Percentiles rank a stretch among this genome's conserved stretches.
phyloP scores from a whole-genome alignment of 1,140 invertebrate species.

The Drosophila pachea region DNA sequence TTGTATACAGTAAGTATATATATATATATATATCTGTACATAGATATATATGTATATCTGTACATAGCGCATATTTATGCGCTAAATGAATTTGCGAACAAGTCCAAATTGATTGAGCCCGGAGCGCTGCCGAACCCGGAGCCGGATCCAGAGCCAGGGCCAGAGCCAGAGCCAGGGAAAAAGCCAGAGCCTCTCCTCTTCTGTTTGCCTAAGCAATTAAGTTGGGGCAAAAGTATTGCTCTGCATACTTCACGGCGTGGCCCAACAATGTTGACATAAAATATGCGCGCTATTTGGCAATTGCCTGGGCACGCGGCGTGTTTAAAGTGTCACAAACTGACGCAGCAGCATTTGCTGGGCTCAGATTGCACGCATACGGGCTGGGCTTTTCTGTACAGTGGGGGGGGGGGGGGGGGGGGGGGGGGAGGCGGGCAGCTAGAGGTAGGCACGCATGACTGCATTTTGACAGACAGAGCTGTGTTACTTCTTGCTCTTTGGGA shows the following conservation, averaged over 20 bases:
- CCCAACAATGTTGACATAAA: slow-evolving; percentile 29
- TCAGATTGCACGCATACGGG: too few relatives aligned
- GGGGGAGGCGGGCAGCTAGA: too few relatives aligned
- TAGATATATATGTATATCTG: slow-evolving; percentile 4
- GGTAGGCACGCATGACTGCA: slow-evolving; percentile 35
- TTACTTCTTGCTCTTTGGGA: neutral
- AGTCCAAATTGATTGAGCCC: neutral
- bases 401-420: too few relatives aligned
- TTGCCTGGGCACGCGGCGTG: slow-evolving; percentile 21
- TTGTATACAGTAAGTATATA: too few relatives aligned
- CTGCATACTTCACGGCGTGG: slow-evolving; percentile 32
- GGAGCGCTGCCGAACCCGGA: too few relatives aligned
- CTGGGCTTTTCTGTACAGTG: too few relatives aligned
- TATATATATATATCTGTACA: neutral
- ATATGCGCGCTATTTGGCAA: slow-evolving; percentile 45
- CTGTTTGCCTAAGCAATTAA: slow-evolving; percentile 42
- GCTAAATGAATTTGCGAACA: slow-evolving; percentile 23
- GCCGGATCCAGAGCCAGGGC: too few relatives aligned
- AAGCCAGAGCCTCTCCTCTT: neutral
- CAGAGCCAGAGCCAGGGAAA: too few relatives aligned
- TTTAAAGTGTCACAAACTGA: slow-evolving; percentile 6
- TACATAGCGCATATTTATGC: slow-evolving; percentile 21
- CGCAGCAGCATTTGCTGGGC: neutral
- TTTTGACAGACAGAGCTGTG: slow-evolving; percentile 31
- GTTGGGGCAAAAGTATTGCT: slow-evolving; percentile 26